Conservation (phyloP, 2,113 vertebrate genomes). For the Prunella himalayana region DNA sequence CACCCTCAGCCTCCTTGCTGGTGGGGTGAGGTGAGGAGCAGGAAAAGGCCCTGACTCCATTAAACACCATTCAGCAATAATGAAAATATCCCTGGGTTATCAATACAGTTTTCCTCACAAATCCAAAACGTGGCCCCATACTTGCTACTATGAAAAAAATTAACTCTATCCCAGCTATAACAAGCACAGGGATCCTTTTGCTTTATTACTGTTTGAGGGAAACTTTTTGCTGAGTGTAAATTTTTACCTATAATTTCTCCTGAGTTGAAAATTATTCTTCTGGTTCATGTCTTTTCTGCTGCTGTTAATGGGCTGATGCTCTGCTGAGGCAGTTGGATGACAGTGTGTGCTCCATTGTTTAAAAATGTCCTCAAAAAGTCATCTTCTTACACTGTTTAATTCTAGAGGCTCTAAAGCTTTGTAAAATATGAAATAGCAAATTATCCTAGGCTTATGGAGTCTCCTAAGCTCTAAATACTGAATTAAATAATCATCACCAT, state of each 20-base stretch:
- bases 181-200: background rate
- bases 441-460: background rate
- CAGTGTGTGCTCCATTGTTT: background rate
- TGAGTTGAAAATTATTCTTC: background rate
- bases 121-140: background rate
- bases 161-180: background rate
- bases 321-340: background rate
- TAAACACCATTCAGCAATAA: background rate
- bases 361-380: background rate
- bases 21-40: background rate
- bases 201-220: background rate
- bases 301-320: background rate
- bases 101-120: background rate
- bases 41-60: background rate
- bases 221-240: background rate
- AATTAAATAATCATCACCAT: background rate
- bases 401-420: background rate
- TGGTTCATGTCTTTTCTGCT: background rate
- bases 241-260: background rate
- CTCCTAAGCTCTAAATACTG: background rate
- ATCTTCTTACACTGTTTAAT: background rate
- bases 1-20: rapidly evolving
- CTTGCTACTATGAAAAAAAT: background rate
- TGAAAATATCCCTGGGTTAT: background rate
- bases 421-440: background rate